phyloP scores from a whole-genome alignment of 1,140 invertebrate genomes.

The Pachyrhynchus sulphureomaculatus region DNA sequence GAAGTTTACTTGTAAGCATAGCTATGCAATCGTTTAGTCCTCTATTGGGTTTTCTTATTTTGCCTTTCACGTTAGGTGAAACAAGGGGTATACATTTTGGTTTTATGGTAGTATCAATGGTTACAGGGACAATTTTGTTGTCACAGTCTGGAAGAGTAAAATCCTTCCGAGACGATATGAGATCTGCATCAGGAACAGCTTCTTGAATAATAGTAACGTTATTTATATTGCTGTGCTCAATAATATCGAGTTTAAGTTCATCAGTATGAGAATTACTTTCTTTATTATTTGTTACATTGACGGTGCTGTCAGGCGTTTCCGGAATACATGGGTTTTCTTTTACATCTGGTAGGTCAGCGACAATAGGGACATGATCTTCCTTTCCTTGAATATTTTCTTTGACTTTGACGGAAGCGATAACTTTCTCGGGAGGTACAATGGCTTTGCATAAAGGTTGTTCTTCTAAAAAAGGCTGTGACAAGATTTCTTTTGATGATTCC shows the following conservation, averaged over 20 bases:
- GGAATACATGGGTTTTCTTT: constrained; percentile 33
- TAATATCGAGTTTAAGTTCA: constrained; percentile 22
- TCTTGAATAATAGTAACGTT: neutral
- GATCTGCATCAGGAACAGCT: neutral
- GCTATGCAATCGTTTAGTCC: constrained; percentile 58
- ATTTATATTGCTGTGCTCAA: neutral
- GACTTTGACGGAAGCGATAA: constrained; percentile 25
- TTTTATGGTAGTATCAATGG: constrained; percentile 33
- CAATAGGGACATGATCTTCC: constrained; percentile 31
- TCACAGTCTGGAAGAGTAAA: neutral
- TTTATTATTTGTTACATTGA: constrained; percentile 34
- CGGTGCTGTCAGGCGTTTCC: constrained; percentile 36
- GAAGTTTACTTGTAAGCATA: constrained; percentile 56
- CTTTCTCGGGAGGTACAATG: neutral
- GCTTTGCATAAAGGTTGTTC: constrained; percentile 9
- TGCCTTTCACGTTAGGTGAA: constrained; percentile 45
- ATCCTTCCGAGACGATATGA: neutral
- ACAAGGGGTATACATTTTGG: constrained; percentile 24
- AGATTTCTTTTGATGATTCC: neutral
- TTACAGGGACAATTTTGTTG: constrained; percentile 7
- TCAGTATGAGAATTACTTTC: constrained; percentile 39
- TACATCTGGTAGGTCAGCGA: constrained; percentile 15
- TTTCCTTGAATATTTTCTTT: constrained; percentile 23
- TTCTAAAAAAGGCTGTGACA: constrained; percentile 42
- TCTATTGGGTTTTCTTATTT: constrained; percentile 49